A percentile compares a stretch with the other conserved stretches of the same genome.
Evolutionary conservation across 2,113 vertebrate genomes (phyloP).

Genomic region (Ancistrus triradiatus): DNA sequence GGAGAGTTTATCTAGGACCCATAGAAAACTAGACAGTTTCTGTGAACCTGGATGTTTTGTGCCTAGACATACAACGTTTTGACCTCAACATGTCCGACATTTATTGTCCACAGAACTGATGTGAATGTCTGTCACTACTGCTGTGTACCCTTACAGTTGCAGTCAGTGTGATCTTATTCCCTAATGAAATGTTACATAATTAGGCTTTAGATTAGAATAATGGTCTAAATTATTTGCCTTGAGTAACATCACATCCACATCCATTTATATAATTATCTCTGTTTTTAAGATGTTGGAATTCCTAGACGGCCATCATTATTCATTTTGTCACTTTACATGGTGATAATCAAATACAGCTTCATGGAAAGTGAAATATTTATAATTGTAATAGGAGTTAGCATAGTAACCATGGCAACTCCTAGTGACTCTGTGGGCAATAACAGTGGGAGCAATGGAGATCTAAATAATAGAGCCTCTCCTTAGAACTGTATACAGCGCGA

Average conservation of each 20-base stretch:
- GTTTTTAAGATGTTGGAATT: background rate
- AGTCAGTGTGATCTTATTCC: no score
- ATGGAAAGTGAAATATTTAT: slow-evolving; percentile 18
- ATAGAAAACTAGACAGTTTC: no score
- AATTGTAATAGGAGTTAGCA: slow-evolving; percentile 12
- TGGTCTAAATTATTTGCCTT: no score
- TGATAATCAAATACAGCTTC: slow-evolving; percentile 20
- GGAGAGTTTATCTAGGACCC: no score
- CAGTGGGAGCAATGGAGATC: slow-evolving; percentile 43
- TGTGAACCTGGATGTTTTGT: no score
- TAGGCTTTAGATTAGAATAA: no score
- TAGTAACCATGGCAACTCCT: slow-evolving; percentile 54
- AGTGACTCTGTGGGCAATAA: slow-evolving; percentile 27
- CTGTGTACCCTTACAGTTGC: no score
- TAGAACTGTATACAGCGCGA: background rate
- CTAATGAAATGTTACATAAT: no score
- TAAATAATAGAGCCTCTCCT: slow-evolving; percentile 13
- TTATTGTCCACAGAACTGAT: background rate
- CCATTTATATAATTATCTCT: no score
- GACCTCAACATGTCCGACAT: background rate
- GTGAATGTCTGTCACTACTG: no score
- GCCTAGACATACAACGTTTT: no score
- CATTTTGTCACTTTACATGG: background rate
- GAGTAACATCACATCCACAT: no score
- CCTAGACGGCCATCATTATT: background rate